A percentile compares a stretch with the other conserved stretches of the same genome.
Conservation (phyloP, 2,113 vertebrate genomes). For the Glaucidium brasilianum region DNA sequence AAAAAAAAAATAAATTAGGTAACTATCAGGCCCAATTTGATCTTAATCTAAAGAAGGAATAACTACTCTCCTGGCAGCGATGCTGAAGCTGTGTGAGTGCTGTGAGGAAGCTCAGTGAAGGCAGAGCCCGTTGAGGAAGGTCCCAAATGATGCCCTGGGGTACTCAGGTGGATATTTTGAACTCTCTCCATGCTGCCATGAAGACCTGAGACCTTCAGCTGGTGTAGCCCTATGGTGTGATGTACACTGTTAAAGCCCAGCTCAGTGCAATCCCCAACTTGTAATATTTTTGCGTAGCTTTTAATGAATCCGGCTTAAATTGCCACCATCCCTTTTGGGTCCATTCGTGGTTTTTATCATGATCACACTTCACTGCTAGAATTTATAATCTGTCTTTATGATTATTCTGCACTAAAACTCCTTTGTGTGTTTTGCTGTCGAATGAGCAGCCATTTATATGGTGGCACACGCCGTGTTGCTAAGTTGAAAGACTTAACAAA, state of each 20-base stretch:
- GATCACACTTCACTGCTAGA: not conserved
- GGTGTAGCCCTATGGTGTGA: not conserved
- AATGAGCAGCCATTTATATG: not conserved
- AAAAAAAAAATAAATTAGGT: not conserved
- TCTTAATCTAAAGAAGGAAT: not conserved
- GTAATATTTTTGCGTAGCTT: accelerated
- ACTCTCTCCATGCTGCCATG: too few species aligned
- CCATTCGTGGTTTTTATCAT: not conserved
- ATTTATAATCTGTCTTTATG: not conserved
- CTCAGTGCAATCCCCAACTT: not conserved
- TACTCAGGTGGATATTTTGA: not conserved
- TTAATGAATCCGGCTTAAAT: not conserved
- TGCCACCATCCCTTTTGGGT: not conserved
- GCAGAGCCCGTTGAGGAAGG: not conserved
- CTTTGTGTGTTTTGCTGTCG: not conserved
- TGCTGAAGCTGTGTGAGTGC: accelerated
- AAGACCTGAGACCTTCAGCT: not conserved
- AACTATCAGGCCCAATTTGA: not conserved
- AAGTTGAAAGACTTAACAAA: not conserved
- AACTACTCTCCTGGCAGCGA: not conserved
- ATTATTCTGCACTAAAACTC: not conserved
- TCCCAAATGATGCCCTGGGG: accelerated
- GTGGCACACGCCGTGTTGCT: accelerated
- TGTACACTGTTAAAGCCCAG: not conserved
- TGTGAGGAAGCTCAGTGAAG: not conserved